Base-by-base conservation (phyloP, 2,797 vertebrate species). In the Lepus townsendii region DNA sequence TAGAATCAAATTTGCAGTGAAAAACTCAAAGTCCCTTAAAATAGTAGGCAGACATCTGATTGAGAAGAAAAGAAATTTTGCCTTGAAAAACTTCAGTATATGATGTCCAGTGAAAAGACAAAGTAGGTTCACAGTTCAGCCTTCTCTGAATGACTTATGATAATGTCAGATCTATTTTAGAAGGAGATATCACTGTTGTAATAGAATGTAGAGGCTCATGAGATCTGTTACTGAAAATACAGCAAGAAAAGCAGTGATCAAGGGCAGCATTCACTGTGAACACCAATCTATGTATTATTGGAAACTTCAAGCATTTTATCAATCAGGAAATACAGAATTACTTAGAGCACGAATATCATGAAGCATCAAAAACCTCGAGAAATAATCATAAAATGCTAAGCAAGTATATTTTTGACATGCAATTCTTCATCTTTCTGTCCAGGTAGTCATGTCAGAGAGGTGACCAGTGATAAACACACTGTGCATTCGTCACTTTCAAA, bases 261-360 rank as follows among this genome's bases (percentile, higher is more conserved):
- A 97, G 83, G 76, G 97, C 91, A 94, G 35, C 3, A 16, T 96
- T 97, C 1, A 2, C 63, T 79, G n/a, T 78, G 83, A 97, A 90
- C 91, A 96, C 8, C 22, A 96, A 96, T 80, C 5, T 72, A 95
- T 76, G 95, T 42, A 71, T 2, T 88, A 71, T 50, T 84, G 94
- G 79, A 97, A 95, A 89, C 47, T 65, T 97, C 54, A 94, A 96
- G 88, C 80, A 93, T 87, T 97, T 92, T 96, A 95, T 94, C 78
- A 95, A 90, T 65, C 8, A 88, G 4, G 13, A 65, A 95, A 97
- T 96, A 94, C 26, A 91, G 93, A 98, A 96, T 95, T 97, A 94
- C n/a, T 92, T 10, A 95, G 47, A 97, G 69, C 1, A 91, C 2
- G 0, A 94, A 89, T 32, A 93, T 35, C 13, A 35, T 63, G 91